Evolutionary conservation across 2,888 invertebrate species (phyloP), one percentile per base, ranked within the genome.

Genomic region (Leptogaster cylindrica): DNA sequence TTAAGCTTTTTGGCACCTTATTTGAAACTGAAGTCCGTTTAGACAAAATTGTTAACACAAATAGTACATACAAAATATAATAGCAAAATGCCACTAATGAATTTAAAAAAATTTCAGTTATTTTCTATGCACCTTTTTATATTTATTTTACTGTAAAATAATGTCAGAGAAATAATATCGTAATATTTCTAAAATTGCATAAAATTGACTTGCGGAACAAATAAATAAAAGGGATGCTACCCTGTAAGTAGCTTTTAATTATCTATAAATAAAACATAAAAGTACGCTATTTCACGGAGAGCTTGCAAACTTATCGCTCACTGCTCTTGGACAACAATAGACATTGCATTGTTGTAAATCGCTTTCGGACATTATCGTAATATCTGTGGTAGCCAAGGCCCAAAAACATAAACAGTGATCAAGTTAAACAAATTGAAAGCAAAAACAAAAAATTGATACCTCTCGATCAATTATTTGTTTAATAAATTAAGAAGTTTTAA

Each of bases 201-300:
- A 61, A 28, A 12, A 44, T 44, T 16, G 20, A 23, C 44, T 25
- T 27, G 31, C 20, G 64, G 48, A 64, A 18, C 50, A 25, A 36
- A 41, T 31, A 12, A 50, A 50, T 28, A 25, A 83, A 83, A 88
- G 89, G 89, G 88, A 88, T 89, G 88, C 86, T 87, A 86, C 85
- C 84, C 86, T 85, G 87, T 87, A 87, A 88, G 87, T 88, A 87
- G 84, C 65, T 31, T 51, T 61, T 44, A 46, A 66, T 64, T 41
- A 64, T 51, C 18, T 18, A 68, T 28, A 61, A 51, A 41, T 10
- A 27, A 61, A 58, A n/a, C n/a, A 33, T 33, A 8, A 27, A 28
- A 51, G 7, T 7, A 31, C 16, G 6, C 28, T 25, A 48, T 48
- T 36, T 64, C 64, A 64, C 48, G 64, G 50, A 64, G 48, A 50